phyloP scores from a whole-genome alignment of 2,113 vertebrate genomes.

The Pituophis catenifer region DNA sequence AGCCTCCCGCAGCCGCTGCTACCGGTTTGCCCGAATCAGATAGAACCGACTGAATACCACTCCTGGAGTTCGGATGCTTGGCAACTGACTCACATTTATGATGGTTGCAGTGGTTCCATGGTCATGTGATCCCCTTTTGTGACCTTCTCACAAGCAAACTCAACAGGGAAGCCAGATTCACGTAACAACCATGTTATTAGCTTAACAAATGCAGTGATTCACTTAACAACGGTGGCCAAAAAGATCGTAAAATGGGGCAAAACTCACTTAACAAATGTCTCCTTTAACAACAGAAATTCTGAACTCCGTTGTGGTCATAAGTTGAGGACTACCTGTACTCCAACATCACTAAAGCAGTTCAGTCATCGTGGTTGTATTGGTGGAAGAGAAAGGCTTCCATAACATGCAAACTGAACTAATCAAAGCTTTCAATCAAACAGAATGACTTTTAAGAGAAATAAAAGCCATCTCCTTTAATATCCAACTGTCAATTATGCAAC shows the following conservation, averaged over 20 bases:
- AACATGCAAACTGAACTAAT: not conserved
- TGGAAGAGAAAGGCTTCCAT: not conserved
- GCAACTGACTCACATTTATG: not conserved
- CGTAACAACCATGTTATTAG: too few relatives aligned
- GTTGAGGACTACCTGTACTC: not conserved
- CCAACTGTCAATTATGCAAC: not conserved
- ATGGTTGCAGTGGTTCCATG: not conserved
- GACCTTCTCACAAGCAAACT: not conserved
- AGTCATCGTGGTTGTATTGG: not conserved
- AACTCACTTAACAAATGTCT: not conserved
- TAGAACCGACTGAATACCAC: too few relatives aligned
- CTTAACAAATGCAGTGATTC: too few relatives aligned
- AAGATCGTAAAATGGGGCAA: too few relatives aligned
- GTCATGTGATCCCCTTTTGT: not conserved
- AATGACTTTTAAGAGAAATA: not conserved
- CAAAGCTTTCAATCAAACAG: conserved; percentile 13
- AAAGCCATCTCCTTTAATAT: not conserved
- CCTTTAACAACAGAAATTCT: not conserved
- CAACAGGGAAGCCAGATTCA: not conserved
- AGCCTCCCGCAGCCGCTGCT: too few relatives aligned
- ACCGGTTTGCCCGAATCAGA: too few relatives aligned
- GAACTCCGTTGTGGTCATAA: not conserved
- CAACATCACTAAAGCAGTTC: not conserved
- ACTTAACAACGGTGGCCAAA: too few relatives aligned
- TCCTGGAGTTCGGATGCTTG: not conserved